Evolutionary conservation across 1,140 invertebrate genomes (phyloP).

Genomic region (Tachypleus tridentatus): DNA sequence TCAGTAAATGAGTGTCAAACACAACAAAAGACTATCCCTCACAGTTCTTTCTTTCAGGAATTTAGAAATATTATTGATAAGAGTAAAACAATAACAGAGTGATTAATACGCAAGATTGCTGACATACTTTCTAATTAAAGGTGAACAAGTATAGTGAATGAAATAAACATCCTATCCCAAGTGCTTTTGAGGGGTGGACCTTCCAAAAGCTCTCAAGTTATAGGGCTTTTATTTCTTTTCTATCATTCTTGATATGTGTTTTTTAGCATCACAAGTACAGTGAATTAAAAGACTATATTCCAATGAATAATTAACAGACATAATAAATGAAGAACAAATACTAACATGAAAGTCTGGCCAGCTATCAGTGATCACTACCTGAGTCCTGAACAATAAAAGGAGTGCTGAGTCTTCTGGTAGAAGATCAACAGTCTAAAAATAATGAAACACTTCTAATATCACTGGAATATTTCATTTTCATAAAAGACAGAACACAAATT

Average conservation of each 20-base stretch:
- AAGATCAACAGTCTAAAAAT: conserved; percentile 11
- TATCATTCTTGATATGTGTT: background rate
- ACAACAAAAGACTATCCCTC: too few species aligned
- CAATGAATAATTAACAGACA: background rate
- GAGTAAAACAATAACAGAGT: too few species aligned
- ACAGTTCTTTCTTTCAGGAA: too few species aligned
- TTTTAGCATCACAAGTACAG: background rate
- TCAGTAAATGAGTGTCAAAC: too few species aligned
- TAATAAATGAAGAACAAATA: background rate
- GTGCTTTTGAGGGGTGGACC: conserved; percentile 1
- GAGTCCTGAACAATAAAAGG: conserved; percentile 13
- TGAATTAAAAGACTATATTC: background rate
- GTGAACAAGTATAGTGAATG: background rate
- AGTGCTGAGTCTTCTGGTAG: conserved; percentile 12
- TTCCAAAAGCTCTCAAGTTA: conserved; percentile 7
- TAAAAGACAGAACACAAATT: background rate
- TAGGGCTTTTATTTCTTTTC: conserved; percentile 13
- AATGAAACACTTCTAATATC: background rate
- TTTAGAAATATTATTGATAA: too few species aligned
- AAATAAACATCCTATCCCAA: background rate
- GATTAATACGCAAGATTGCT: too few species aligned
- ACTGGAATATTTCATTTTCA: background rate
- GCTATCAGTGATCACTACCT: conserved; percentile 10
- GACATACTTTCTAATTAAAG: too few species aligned
- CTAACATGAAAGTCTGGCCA: conserved; percentile 11